phyloP scores from a whole-genome alignment of 92 coral and sea anemone species.

The Parazoanthus swiftii region DNA sequence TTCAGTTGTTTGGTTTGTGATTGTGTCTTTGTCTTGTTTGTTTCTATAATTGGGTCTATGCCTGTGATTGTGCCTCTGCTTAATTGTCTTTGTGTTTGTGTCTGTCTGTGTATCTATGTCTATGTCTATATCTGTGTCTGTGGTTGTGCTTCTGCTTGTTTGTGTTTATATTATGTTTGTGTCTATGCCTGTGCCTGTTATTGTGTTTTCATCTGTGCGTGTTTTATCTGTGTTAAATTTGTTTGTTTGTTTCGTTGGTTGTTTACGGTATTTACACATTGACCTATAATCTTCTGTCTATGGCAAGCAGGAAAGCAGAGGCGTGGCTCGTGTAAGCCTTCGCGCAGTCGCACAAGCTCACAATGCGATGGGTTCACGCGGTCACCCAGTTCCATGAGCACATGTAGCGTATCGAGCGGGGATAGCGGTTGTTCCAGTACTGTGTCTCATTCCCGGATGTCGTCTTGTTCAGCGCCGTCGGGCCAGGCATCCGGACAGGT shows the following conservation, averaged over 20 bases:
- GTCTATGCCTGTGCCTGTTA: not conserved
- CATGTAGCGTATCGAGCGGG: conserved; percentile 73
- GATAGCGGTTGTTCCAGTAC: conserved; percentile 71
- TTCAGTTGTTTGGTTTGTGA: no score
- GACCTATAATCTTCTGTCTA: not conserved
- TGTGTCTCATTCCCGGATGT: conserved; percentile 43
- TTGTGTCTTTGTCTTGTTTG: no score
- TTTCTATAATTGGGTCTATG: no score
- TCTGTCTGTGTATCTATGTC: no score
- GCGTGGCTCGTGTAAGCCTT: conserved; percentile 51
- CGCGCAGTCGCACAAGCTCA: conserved; percentile 54
- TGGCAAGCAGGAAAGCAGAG: conserved; percentile 49
- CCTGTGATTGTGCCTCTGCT: no score
- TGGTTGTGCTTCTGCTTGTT: not conserved
- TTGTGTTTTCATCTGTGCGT: not conserved
- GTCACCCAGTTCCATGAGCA: conserved; percentile 75
- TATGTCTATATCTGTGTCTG: no score
- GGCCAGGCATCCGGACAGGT: conserved; percentile 33
- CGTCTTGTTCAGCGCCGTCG: conserved; percentile 35
- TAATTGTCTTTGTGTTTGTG: no score
- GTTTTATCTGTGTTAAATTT: no score
- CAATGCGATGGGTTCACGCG: conserved; percentile 64
- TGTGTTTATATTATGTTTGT: not conserved
- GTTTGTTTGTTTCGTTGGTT: not conserved
- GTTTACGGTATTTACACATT: not conserved